Base-by-base conservation (phyloP, 2,888 invertebrate species). In the Suillia variegata region DNA sequence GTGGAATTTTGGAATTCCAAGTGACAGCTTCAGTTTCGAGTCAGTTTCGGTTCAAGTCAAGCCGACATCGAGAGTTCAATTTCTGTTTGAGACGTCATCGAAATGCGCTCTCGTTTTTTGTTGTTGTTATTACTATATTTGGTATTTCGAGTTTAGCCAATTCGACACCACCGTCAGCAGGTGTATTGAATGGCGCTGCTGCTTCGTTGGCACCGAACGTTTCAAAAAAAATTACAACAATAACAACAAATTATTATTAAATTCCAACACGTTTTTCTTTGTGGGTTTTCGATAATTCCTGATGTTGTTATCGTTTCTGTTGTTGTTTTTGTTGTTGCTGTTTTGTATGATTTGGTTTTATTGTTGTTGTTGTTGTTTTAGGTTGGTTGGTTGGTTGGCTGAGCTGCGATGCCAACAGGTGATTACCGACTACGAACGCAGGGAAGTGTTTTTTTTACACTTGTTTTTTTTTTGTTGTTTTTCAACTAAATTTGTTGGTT, bases 261-360 rank as follows among this genome's bases (percentile, higher is more conserved):
- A 73, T 73, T 73, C 72, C 72, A 62, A 50, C 72, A 73, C 72
- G 72, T 75, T 66, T 64, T 60, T 51, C 60, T 63, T 38, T 3
- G 59, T 48, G 42, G 59, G 65, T 67, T 67, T 67, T 59, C 38
- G 38, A 38, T 38, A 38, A 4, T 38, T 38, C 63, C 52, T 54
- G 56, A 66, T 65, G 15, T 38, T 38, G 38, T 13, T 38, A 13
- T 38, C n/a, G 56, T 58, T 50, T 13, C 20, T 58, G 49, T 55
- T 54, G 51, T 56, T 54, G 58, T 56, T 62, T 58, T 42, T 58
- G 33, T 55, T 18, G 15, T 33, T 38, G 17, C 56, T 42, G 62
- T 54, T 54, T n/a, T n/a, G n/a, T n/a, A n/a, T n/a, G n/a, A n/a
- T n/a, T n/a, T n/a, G n/a, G n/a, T n/a, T 55, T 61, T 54, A 18